Base-by-base conservation (phyloP, 2,888 invertebrate genomes). In the Melanotus villosus region DNA sequence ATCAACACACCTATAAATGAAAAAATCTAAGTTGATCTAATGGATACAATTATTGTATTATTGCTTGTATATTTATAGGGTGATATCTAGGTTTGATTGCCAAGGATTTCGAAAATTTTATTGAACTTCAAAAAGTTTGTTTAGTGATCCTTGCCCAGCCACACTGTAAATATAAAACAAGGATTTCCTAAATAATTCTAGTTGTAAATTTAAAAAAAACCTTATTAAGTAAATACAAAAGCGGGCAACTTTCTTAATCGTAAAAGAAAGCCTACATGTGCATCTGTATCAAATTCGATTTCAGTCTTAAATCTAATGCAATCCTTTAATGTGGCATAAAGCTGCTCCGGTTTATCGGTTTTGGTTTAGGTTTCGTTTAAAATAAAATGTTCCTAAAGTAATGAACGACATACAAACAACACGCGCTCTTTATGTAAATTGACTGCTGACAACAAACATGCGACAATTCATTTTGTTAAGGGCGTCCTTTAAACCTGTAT, bases 361-460 rank as follows among this genome's bases (percentile, higher is more conserved):
- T 16, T 9, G 16, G 41, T 41, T 41, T 41, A 18, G 16, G 43
- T 18, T 43, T 47, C 23, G 47, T 21, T 47, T 47, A 23, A 23
- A 47, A 47, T 14, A 47, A 41, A 23, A 34, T 60, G 30, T 21
- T 19, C 47, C n/a, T 12, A 21, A 30, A 60, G 59, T 60, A 60
- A 60, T 47, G 45, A 47, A 18, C 19, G 59, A 60, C 47, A n/a
- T n/a, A n/a, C n/a, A 32, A 47, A 60, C 45, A 60, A 60, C 34
- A 60, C 21, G 30, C 38, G 58, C 59, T 47, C 34, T 47, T 60
- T 45, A 60, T 60, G 59, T 34, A 60, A 60, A 60, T 60, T 47
- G 45, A 32, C 59, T 60, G 59, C 45, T 60, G 59, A 60, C 45
- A 47, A 34, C 45, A 21, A 60, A 60, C 59, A 60, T 34, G 45